phyloP scores from a whole-genome alignment of 2,797 vertebrate species.

The Peromyscus melanophrys region DNA sequence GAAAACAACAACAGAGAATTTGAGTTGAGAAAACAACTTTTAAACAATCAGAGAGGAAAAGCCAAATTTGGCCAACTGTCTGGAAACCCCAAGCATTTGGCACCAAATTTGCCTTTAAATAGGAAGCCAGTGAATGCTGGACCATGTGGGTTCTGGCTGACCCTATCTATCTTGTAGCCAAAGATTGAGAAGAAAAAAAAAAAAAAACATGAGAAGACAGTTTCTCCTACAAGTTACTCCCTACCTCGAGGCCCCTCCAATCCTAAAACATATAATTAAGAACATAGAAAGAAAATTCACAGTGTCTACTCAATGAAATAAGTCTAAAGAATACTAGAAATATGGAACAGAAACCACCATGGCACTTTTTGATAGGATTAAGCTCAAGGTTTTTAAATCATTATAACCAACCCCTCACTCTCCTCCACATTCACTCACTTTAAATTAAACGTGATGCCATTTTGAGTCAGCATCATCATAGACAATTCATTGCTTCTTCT shows the following conservation, averaged over 20 bases:
- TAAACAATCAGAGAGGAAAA: neutral
- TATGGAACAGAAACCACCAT: neutral
- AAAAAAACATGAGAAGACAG: neutral
- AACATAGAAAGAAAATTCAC: constrained; percentile 49
- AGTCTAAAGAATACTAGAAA: constrained; percentile 2
- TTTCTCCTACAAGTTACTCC: neutral
- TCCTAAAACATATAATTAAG: constrained; percentile 26
- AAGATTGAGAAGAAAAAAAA: neutral
- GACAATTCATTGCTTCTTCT: neutral
- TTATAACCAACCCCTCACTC: neutral
- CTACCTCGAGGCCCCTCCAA: neutral
- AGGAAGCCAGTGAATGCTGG: constrained; percentile 10
- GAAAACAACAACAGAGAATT: neutral
- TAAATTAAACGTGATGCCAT: constrained; percentile 4
- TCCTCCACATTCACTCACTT: neutral
- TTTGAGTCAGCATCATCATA: neutral
- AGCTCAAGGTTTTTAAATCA: neutral
- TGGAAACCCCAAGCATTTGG: constrained; percentile 42
- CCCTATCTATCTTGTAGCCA: constrained; percentile 3
- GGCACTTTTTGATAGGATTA: neutral
- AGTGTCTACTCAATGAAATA: neutral
- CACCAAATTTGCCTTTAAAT: constrained; percentile 32
- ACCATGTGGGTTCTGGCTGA: constrained; percentile 62
- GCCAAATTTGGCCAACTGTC: constrained; percentile 31
- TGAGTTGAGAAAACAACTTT: constrained; percentile 63